Percentiles rank a stretch among this genome's conserved stretches.
Evolutionary conservation across 1,140 invertebrate genomes (phyloP).

Genomic region (Sycophaga agraensis): DNA sequence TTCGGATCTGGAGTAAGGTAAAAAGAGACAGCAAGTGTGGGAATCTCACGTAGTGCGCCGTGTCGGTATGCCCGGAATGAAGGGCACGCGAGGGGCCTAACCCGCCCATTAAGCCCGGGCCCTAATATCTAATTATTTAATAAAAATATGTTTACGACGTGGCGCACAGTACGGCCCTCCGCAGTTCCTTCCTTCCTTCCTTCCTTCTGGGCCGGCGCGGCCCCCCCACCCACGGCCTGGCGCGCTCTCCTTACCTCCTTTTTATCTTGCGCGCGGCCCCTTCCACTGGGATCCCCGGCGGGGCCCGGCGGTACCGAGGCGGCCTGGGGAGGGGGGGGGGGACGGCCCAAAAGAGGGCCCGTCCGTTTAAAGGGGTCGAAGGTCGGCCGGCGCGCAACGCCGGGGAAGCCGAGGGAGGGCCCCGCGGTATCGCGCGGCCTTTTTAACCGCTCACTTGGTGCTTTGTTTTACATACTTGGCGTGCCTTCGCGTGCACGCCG

Average conservation of each 20-base stretch:
- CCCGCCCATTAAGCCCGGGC: conserved; percentile 52
- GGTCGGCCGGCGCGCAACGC: conserved; percentile 36
- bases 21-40: conserved; percentile 52
- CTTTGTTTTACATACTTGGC: conserved; percentile 11
- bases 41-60: conserved; percentile 54
- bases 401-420: background rate
- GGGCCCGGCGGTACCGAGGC: no score
- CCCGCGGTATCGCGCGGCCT: background rate
- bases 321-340: background rate
- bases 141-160: conserved; percentile 60
- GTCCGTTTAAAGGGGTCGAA: conserved; percentile 43
- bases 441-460: conserved; percentile 17
- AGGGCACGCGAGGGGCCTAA: conserved; percentile 55
- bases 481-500: background rate
- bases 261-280: conserved; percentile 20
- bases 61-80: conserved; percentile 55
- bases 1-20: background rate
- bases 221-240: conserved; percentile 49
- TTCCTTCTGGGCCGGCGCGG: background rate
- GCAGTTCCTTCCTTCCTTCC: conserved; percentile 19
- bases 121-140: conserved; percentile 61
- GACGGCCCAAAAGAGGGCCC: conserved; percentile 16
- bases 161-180: conserved; percentile 51
- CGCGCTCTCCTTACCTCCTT: conserved; percentile 48
- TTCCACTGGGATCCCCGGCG: background rate